These are phyloP conservation scores for Antitype chi DNA, from an alignment of 2,888 invertebrate genomes.

Conservation along the genomic window DNA sequence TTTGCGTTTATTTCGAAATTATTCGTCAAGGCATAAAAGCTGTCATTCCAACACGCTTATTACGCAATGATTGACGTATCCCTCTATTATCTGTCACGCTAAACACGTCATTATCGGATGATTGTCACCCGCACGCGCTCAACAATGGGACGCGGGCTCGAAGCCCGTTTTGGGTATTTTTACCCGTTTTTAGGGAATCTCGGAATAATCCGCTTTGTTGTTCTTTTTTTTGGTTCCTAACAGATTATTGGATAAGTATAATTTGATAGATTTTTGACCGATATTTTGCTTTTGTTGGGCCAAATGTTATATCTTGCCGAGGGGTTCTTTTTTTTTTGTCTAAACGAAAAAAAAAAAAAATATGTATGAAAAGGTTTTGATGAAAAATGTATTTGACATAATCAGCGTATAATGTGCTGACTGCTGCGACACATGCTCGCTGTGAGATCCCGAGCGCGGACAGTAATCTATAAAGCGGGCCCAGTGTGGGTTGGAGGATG, in stretches of 20 bases:
- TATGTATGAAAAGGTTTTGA: not conserved
- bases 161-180: constrained; percentile 72
- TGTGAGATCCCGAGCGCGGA: not conserved
- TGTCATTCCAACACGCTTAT: constrained; percentile 63
- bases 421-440: not conserved
- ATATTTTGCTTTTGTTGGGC: constrained; percentile 34
- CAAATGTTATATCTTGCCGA: not conserved
- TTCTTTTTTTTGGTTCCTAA: constrained; percentile 67
- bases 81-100: constrained; percentile 67
- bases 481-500: not conserved
- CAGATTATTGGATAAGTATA: constrained; percentile 63
- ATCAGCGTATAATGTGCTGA: not conserved
- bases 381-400: not conserved
- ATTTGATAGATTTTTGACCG: constrained; percentile 61
- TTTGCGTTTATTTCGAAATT: constrained; percentile 12
- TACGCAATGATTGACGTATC: constrained; percentile 73
- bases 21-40: constrained; percentile 28
- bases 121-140: constrained; percentile 68
- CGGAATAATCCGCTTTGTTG: constrained; percentile 65
- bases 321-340: not conserved
- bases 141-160: constrained; percentile 66
- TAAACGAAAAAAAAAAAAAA: not conserved
- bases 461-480: not conserved
- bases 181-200: constrained; percentile 75
- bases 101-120: constrained; percentile 76